Conservation (phyloP, 2,888 invertebrate species). For the Seira sanloemensis region DNA sequence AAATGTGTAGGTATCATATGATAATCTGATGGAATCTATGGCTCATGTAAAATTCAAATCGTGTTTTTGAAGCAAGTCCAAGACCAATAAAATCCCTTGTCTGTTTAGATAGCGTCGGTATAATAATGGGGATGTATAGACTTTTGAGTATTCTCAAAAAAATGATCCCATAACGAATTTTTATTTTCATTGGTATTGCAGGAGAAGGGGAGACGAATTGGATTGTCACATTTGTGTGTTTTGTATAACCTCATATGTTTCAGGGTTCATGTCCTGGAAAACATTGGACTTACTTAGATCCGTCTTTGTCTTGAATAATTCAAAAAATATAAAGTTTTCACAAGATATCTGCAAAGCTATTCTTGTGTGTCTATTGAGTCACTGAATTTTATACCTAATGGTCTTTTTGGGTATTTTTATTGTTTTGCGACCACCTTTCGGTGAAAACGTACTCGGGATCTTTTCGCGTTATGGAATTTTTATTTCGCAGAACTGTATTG, state of each 20-base stretch:
- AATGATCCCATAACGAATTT: not conserved
- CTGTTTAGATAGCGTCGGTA: no score
- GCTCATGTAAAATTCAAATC: not conserved
- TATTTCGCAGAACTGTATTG: no score
- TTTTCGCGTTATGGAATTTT: no score
- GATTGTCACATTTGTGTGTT: not conserved
- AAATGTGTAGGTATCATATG: not conserved
- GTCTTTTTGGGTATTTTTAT: no score
- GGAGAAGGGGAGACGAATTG: not conserved
- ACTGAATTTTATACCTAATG: no score
- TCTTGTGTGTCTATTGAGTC: no score
- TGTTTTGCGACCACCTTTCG: no score
- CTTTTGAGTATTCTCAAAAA: not conserved
- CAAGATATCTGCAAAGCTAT: no score
- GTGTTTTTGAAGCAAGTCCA: not conserved
- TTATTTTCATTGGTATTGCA: no score
- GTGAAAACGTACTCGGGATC: no score
- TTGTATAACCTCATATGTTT: not conserved
- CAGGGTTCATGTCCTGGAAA: not conserved
- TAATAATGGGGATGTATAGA: not conserved
- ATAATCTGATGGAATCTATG: not conserved
- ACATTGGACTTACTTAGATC: not conserved
- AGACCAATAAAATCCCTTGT: not conserved
- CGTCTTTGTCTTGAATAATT: not conserved
- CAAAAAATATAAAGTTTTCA: no score